A percentile compares a stretch with the other conserved stretches of the same genome.
Conservation (phyloP, 2,797 vertebrate genomes). For the Alca torda region DNA sequence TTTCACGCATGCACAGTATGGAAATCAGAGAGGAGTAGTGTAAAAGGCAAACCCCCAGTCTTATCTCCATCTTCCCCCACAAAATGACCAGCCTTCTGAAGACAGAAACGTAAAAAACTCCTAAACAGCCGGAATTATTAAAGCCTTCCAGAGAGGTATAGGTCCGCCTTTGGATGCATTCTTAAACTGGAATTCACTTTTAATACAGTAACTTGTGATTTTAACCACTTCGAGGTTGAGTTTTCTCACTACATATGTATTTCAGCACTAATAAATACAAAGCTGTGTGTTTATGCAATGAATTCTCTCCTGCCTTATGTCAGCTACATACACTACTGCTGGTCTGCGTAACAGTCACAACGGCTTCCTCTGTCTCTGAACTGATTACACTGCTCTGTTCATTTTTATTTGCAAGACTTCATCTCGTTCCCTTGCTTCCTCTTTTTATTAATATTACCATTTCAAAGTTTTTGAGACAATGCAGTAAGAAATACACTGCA, state of each 20-base stretch:
- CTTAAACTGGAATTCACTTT: not conserved
- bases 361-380: conserved; percentile 11
- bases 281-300: conserved; percentile 12
- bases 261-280: not conserved
- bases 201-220: not conserved
- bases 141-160: not conserved
- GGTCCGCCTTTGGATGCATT: not conserved
- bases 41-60: not conserved
- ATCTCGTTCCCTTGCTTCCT: not conserved
- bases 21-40: not conserved
- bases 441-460: not conserved
- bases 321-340: not conserved
- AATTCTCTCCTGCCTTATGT: conserved; percentile 42
- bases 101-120: not conserved
- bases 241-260: not conserved
- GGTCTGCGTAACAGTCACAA: not conserved
- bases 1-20: fast-evolving
- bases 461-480: not conserved
- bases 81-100: not conserved
- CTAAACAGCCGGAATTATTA: not conserved
- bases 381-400: not conserved
- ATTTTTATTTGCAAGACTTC: not conserved
- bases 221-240: not conserved
- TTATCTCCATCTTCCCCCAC: not conserved
- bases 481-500: not conserved